Conservation (phyloP, 2,888 invertebrate species). For the Apamea anceps region DNA sequence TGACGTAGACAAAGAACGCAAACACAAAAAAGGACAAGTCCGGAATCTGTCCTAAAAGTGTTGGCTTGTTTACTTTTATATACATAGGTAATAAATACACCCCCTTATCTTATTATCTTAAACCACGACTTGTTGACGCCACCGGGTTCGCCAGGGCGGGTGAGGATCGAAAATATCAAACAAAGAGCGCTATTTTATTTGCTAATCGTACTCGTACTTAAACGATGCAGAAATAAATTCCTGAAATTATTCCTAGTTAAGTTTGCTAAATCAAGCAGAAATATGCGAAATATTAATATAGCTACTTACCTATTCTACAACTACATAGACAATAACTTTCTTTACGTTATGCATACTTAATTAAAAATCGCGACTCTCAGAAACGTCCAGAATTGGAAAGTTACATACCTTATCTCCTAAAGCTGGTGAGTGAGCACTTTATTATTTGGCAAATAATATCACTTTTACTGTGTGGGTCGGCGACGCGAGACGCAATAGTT, state of each 20-base stretch:
- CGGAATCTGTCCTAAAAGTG: background rate
- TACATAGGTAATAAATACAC: background rate
- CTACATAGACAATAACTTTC: constrained; percentile 49
- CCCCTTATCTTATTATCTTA: background rate
- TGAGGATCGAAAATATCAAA: background rate
- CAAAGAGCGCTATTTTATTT: constrained; percentile 5
- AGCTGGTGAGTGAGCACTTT: constrained; percentile 41
- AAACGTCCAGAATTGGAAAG: constrained; percentile 63
- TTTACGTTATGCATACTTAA: constrained; percentile 37
- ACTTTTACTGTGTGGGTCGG: constrained; percentile 58
- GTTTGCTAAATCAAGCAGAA: constrained; percentile 11
- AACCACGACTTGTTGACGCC: background rate
- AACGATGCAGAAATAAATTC: constrained; percentile 8
- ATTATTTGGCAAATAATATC: constrained; percentile 51
- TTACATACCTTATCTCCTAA: constrained; percentile 62
- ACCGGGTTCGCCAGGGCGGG: background rate
- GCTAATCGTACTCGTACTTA: background rate
- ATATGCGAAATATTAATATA: constrained; percentile 1
- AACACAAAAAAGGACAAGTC: background rate
- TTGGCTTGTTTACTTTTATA: background rate
- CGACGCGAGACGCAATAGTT: constrained; percentile 13
- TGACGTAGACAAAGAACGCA: background rate
- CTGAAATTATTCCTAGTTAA: constrained; percentile 8
- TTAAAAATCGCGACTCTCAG: constrained; percentile 40
- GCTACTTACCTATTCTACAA: background rate